Conservation (phyloP, 2,113 vertebrate genomes). For the Prunella fulvescens region DNA sequence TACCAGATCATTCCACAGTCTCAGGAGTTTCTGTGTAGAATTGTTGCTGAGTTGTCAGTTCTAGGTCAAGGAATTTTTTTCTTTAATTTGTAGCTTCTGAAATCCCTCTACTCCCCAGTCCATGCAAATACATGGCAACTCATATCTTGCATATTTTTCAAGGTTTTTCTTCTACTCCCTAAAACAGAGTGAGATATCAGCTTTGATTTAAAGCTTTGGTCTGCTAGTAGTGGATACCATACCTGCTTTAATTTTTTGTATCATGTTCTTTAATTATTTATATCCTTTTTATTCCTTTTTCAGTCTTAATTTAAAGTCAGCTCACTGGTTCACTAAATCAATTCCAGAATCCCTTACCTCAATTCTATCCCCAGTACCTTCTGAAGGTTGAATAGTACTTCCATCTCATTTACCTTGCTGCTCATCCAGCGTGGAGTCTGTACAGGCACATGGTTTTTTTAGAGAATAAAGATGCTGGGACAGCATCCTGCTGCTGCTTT, state of each 20-base stretch:
- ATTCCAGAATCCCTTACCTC: conserved; percentile 11
- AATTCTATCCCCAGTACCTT: conserved; percentile 1
- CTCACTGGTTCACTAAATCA: conserved; percentile 36
- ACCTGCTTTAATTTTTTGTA: not conserved
- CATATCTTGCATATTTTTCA: not conserved
- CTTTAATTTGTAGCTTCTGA: not conserved
- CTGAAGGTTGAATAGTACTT: conserved; percentile 11
- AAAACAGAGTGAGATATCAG: not conserved
- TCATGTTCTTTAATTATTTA: conserved; percentile 29
- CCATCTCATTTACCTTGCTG: not conserved
- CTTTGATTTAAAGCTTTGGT: conserved; percentile 33
- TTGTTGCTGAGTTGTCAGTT: not conserved
- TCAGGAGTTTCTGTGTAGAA: not conserved
- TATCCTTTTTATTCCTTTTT: conserved; percentile 25
- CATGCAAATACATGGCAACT: not conserved
- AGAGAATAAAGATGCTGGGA: not conserved
- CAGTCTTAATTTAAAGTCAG: conserved; percentile 54
- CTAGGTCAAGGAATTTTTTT: not conserved
- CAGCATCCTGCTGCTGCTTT: not conserved
- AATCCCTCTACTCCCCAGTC: not conserved
- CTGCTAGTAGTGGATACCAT: not conserved
- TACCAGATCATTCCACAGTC: not conserved
- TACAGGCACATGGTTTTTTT: not conserved
- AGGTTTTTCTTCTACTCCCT: not conserved
- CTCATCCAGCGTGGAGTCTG: not conserved